Evolutionary conservation across 2,888 invertebrate species (phyloP).

Genomic region (Papilio demoleus): DNA sequence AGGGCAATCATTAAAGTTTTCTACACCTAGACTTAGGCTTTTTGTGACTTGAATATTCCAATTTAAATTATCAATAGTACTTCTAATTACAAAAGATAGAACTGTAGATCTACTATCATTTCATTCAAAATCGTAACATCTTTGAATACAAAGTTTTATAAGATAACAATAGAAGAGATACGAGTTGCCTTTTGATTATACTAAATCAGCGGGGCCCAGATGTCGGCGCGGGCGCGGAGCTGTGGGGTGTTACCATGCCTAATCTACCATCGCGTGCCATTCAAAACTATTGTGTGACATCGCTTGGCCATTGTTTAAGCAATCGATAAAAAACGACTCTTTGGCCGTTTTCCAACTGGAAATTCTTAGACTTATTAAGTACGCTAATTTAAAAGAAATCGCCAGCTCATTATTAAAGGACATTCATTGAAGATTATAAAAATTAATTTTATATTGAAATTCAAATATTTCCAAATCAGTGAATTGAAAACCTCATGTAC

Average conservation of each 20-base stretch:
- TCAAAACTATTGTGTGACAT: slow-evolving; percentile 77
- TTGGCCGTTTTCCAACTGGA: slow-evolving; percentile 73
- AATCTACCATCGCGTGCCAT: slow-evolving; percentile 79
- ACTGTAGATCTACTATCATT: not conserved
- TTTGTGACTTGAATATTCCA: not conserved
- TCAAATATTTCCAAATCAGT: too few species aligned
- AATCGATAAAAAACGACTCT: slow-evolving; percentile 77
- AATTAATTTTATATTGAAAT: too few species aligned
- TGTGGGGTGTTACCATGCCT: slow-evolving; percentile 68
- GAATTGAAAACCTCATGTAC: too few species aligned
- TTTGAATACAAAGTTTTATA: not conserved
- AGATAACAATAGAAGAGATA: slow-evolving; percentile 34
- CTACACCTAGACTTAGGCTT: not conserved
- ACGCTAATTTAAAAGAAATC: slow-evolving; percentile 38
- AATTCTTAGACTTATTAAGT: slow-evolving; percentile 47
- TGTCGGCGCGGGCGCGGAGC: slow-evolving; percentile 33
- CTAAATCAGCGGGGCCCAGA: slow-evolving; percentile 37
- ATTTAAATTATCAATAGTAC: not conserved
- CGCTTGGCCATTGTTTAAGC: slow-evolving; percentile 71
- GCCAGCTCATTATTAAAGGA: slow-evolving; percentile 42
- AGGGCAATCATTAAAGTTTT: too few species aligned
- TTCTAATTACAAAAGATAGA: not conserved
- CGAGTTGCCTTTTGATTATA: slow-evolving; percentile 37
- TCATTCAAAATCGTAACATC: not conserved
- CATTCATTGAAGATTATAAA: slow-evolving; percentile 41